Base-by-base conservation (phyloP, 2,888 invertebrate species). In the Tetrapedia diversipes region DNA sequence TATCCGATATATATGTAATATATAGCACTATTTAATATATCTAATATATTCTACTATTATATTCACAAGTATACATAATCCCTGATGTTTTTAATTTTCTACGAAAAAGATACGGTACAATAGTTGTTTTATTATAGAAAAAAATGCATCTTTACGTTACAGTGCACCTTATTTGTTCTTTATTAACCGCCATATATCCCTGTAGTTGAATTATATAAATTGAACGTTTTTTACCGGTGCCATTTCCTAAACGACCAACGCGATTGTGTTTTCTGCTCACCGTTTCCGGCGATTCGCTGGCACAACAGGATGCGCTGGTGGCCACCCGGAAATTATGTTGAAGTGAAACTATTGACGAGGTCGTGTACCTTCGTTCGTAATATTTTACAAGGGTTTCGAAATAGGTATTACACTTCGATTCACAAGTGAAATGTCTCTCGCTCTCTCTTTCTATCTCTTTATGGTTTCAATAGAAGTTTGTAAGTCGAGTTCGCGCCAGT, bases 301-400 rank as follows among this genome's bases (percentile, higher is more conserved):
- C 56, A 49, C 56, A 49, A 43, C 56, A 49, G 73, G 73, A 74
- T 74, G 43, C 19, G 49, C 34, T 34, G n/a, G 34, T n/a, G 49
- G 43, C 73, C 22, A 74, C 39, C 74, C 63, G 73, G 75, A 74
- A 74, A 74, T 74, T 74, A 74, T 66, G 37, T 19, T 24, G 16
- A 59, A 74, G 56, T 41, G 75, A 63, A 74, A 74, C 63, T 43
- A 74, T 74, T 22, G 75, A 37, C 63, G 27, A 57, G 14, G 56
- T 22, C 34, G 24, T n/a, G n/a, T n/a, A n/a, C 3, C 60, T 49
- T 56, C 49, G 57, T 47, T 63, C 75, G n/a, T 57, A 49, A 63
- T 51, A 60, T 73, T 73, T 73, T 34, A 39, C 27, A 14, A 14
- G n/a, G 27, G 19, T 67, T 66, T 67, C 39, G 56, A 57, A 71